Conservation (phyloP, 2,888 invertebrate genomes). For the Trichacis sp. region DNA sequence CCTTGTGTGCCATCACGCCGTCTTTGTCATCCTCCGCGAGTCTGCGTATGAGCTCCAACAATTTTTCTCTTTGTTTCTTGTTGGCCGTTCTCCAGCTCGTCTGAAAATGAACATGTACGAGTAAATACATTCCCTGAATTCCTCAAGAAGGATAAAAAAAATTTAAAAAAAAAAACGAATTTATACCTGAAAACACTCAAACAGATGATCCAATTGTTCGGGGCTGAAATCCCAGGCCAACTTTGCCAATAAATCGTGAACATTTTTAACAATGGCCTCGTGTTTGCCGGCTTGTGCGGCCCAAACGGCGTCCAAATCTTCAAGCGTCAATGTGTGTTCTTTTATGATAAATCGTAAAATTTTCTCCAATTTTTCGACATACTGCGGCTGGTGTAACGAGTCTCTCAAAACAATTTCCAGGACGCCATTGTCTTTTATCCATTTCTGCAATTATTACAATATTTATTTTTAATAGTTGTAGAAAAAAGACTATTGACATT, state of each 20-base stretch:
- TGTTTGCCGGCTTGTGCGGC: constrained; percentile 97
- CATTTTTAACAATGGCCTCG: constrained; percentile 97
- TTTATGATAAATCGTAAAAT: constrained; percentile 97
- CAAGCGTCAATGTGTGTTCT: constrained; percentile 87
- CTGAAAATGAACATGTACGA: constrained; percentile 62
- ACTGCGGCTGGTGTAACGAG: constrained; percentile 96
- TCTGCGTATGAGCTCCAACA: constrained; percentile 93
- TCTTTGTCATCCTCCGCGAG: constrained; percentile 98
- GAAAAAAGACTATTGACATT: too few species aligned
- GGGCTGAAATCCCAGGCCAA: constrained; percentile 98
- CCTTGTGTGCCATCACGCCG: constrained; percentile 98
- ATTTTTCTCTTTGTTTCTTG: constrained; percentile 94
- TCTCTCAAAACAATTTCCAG: constrained; percentile 94
- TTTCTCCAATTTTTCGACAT: constrained; percentile 97
- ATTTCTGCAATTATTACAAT: constrained; percentile 73
- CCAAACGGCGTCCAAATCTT: constrained; percentile 96
- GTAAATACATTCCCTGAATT: constrained; percentile 18
- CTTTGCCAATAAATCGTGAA: constrained; percentile 95
- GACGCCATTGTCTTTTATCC: constrained; percentile 96
- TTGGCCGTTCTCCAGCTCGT: constrained; percentile 95
- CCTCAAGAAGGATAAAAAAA: constrained; percentile 3
- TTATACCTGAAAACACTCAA: constrained; percentile 93
- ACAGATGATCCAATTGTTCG: constrained; percentile 95
- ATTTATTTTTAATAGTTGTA: too few species aligned
- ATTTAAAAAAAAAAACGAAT: background rate